Percentiles rank a stretch among this genome's conserved stretches.
These are phyloP conservation scores for Choloepus didactylus DNA, from an alignment of 2,797 vertebrate species.

Conservation along the genomic window DNA sequence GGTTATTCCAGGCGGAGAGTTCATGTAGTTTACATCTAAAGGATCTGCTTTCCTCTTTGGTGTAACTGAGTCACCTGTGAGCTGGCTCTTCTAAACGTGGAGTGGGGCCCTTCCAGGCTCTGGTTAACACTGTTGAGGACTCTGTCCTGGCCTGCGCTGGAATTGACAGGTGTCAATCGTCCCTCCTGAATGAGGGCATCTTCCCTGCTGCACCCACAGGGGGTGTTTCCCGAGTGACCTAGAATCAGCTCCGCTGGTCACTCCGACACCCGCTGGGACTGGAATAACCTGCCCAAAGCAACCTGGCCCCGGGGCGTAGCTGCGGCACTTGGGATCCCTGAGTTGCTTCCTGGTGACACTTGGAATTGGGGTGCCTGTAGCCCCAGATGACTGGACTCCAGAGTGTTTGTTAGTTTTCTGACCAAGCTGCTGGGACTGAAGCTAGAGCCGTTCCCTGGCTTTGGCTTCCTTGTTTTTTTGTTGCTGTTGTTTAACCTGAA, in stretches of 20 bases:
- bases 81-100: background rate
- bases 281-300: fast-evolving
- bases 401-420: background rate
- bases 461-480: background rate
- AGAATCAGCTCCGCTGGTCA: background rate
- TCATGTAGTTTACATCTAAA: background rate
- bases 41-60: background rate
- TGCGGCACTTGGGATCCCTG: too few relatives aligned
- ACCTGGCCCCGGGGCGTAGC: fast-evolving
- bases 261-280: background rate
- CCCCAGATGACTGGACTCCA: background rate
- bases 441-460: background rate
- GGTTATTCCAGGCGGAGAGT: background rate
- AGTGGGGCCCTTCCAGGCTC: background rate
- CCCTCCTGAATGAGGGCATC: fast-evolving
- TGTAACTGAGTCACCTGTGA: background rate
- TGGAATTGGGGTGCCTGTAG: too few relatives aligned
- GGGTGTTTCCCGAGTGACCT: background rate
- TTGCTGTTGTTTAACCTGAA: background rate
- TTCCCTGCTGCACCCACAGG: background rate
- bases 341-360: too few relatives aligned
- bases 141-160: background rate
- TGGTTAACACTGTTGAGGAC: background rate
- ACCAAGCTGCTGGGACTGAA: background rate
- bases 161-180: background rate